Evolutionary conservation across 2,113 vertebrate species (phyloP).

Genomic region (Oryzias woworae): DNA sequence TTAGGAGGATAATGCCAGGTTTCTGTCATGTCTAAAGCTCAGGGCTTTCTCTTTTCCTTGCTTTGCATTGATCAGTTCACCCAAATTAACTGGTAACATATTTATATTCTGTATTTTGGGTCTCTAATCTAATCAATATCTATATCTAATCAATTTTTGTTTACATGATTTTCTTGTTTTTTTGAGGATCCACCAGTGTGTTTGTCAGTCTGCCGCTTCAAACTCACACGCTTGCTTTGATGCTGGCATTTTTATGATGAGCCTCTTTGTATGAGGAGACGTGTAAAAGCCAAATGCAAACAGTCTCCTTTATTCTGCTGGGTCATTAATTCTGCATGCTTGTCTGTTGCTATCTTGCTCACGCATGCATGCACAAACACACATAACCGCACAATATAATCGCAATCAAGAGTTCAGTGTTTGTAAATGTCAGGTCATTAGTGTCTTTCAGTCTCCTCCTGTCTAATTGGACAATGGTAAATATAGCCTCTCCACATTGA

Average conservation of each 20-base stretch:
- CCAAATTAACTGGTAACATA: too few species aligned
- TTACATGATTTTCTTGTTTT: not conserved
- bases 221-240: not conserved
- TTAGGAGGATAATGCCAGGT: not conserved
- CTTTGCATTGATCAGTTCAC: too few species aligned
- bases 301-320: not conserved
- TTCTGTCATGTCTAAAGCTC: not conserved
- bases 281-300: slow-evolving; percentile 12
- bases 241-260: slow-evolving; percentile 4
- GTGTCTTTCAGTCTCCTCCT: slow-evolving; percentile 51
- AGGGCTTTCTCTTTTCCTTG: too few species aligned
- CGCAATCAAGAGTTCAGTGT: slow-evolving; percentile 54
- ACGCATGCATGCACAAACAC: slow-evolving; percentile 10
- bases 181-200: not conserved
- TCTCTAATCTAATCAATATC: too few species aligned
- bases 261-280: not conserved
- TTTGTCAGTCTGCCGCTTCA: not conserved
- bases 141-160: too few species aligned
- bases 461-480: slow-evolving; percentile 65
- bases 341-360: not conserved
- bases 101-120: too few species aligned
- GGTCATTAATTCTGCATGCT: slow-evolving; percentile 11
- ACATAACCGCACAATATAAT: slow-evolving; percentile 33
- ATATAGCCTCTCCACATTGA: slow-evolving; percentile 57
- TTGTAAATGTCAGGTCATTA: slow-evolving; percentile 72